These are phyloP conservation scores for Bugulina stolonifera DNA, from an alignment of 2,888 invertebrate species.

Conservation along the genomic window DNA sequence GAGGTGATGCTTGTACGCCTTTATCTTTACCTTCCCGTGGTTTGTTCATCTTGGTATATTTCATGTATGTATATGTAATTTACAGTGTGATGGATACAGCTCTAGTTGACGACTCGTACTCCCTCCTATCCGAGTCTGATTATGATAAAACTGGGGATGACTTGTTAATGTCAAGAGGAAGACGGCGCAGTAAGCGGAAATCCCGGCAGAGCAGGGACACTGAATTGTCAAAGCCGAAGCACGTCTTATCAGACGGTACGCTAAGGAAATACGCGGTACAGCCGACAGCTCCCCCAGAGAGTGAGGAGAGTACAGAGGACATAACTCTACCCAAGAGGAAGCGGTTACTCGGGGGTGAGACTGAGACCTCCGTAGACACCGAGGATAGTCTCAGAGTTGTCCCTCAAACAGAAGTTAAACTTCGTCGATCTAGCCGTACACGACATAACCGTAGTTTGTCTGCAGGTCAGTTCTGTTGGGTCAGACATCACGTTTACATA, in stretches of 20 bases:
- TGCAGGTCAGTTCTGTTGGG: too few relatives aligned
- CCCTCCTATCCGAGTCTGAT: constrained; percentile 71
- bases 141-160: constrained; percentile 76
- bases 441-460: neutral
- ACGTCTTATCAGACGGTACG: neutral
- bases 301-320: constrained; percentile 59
- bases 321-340: constrained; percentile 44
- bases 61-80: too few relatives aligned
- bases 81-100: constrained; percentile 22
- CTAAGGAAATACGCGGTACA: neutral
- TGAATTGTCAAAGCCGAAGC: neutral
- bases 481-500: too few relatives aligned
- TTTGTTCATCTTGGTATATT: too few relatives aligned
- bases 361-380: neutral
- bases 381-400: neutral
- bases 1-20: too few relatives aligned
- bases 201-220: neutral
- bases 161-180: constrained; percentile 46
- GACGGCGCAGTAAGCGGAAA: constrained; percentile 5
- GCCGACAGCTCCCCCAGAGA: constrained; percentile 30
- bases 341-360: constrained; percentile 58
- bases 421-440: neutral
- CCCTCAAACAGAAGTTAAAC: constrained; percentile 23
- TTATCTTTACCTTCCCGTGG: too few relatives aligned
- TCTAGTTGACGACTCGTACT: constrained; percentile 55